A percentile compares a stretch with the other conserved stretches of the same genome.
These are phyloP conservation scores for Agrotis puta DNA, from an alignment of 2,888 invertebrate genomes.

Conservation along the genomic window DNA sequence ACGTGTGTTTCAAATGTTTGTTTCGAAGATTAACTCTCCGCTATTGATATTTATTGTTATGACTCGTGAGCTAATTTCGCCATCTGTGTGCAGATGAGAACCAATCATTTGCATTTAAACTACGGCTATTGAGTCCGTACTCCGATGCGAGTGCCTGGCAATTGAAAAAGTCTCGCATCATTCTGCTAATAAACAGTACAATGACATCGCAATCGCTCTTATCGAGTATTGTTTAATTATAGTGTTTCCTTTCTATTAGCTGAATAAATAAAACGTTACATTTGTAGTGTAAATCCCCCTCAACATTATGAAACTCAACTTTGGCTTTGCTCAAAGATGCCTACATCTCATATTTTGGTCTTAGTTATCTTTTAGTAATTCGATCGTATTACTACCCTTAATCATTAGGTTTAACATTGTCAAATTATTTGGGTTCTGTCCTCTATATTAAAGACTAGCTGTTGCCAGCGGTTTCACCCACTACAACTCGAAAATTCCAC, in stretches of 20 bases:
- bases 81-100: slow-evolving; percentile 61
- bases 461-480: no score
- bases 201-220: slow-evolving; percentile 55
- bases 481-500: no score
- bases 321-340: no score
- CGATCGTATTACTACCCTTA: not conserved
- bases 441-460: not conserved
- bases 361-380: not conserved
- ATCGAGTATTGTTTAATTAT: slow-evolving; percentile 48
- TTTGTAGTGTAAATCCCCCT: not conserved
- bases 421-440: not conserved
- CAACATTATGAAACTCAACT: no score
- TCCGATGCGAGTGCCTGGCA: slow-evolving; percentile 34
- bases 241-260: slow-evolving; percentile 32
- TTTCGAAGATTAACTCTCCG: slow-evolving; percentile 25
- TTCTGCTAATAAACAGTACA: slow-evolving; percentile 62
- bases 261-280: slow-evolving; percentile 16
- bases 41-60: slow-evolving; percentile 59
- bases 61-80: slow-evolving; percentile 62
- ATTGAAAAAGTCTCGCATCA: slow-evolving; percentile 60
- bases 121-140: slow-evolving; percentile 55
- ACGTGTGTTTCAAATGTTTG: slow-evolving; percentile 23
- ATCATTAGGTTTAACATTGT: not conserved
- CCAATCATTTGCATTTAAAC: slow-evolving; percentile 65
- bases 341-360: not conserved